Evolutionary conservation across 2,113 vertebrate genomes (phyloP).

Genomic region (Gavialis gangeticus): DNA sequence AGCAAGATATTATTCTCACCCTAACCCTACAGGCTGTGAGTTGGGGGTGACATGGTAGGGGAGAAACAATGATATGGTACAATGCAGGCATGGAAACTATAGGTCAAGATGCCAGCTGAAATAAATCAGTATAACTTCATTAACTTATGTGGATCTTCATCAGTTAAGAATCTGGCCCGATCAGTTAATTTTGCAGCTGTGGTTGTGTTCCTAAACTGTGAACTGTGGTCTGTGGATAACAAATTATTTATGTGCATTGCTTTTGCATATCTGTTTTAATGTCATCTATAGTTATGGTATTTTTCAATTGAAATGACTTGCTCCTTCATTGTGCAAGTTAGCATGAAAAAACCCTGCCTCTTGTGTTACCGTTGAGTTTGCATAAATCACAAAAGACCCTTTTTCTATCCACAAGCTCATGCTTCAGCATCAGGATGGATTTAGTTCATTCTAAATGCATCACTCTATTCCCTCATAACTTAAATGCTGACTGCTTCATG

Average conservation of each 20-base stretch:
- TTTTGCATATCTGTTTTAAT: not conserved
- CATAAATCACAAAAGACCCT: not conserved
- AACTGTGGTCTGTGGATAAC: not conserved
- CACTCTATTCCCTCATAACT: not conserved
- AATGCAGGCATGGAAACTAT: rapidly evolving
- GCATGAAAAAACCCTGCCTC: not conserved
- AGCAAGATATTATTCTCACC: not conserved
- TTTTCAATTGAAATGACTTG: conserved; percentile 13
- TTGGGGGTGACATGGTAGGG: too few relatives aligned
- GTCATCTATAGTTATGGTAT: not conserved
- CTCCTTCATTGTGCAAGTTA: conserved; percentile 14
- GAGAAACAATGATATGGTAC: not conserved
- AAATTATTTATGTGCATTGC: not conserved
- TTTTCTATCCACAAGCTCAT: conserved; percentile 1
- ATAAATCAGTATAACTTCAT: not conserved
- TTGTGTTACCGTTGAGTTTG: not conserved
- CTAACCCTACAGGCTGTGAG: too few relatives aligned
- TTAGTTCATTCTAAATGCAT: not conserved
- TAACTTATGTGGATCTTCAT: not conserved
- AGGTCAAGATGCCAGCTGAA: not conserved
- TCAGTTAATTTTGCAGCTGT: not conserved
- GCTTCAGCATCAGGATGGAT: not conserved
- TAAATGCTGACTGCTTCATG: not conserved
- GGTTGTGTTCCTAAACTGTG: not conserved
- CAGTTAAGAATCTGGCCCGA: not conserved